Percentiles rank a stretch among this genome's conserved stretches.
Evolutionary conservation across 1,140 invertebrate genomes (phyloP).

Genomic region (Macrobrachium nipponense): DNA sequence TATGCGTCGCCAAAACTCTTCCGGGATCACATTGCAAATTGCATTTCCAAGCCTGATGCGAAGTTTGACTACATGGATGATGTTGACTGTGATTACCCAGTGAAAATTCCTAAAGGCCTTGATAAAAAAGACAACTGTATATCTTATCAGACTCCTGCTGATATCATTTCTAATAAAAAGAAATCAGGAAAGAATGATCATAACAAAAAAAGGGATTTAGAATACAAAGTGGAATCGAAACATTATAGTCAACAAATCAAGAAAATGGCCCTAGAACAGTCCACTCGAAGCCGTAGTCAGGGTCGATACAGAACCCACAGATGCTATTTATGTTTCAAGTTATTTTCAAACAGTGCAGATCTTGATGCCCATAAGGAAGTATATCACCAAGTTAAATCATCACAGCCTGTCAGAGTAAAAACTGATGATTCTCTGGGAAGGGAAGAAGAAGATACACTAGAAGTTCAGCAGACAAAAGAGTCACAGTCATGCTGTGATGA

Average conservation of each 20-base stretch:
- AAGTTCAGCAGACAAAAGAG: not conserved
- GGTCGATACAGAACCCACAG: constrained; percentile 42
- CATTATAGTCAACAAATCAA: constrained; percentile 37
- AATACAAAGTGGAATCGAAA: constrained; percentile 42
- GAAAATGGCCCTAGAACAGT: constrained; percentile 14
- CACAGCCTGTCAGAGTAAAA: constrained; percentile 42
- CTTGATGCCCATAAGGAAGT: constrained; percentile 45
- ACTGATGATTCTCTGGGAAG: constrained; percentile 30
- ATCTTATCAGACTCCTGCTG: not conserved
- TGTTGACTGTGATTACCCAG: not conserved
- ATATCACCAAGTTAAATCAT: constrained; percentile 43
- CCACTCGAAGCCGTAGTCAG: not conserved
- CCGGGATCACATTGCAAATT: constrained; percentile 13
- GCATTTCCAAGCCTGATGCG: not conserved
- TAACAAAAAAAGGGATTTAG: constrained; percentile 17
- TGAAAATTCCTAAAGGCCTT: not conserved
- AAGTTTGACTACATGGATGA: no score
- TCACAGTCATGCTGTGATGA: not conserved
- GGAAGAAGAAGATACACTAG: constrained; percentile 23
- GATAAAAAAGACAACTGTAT: not conserved
- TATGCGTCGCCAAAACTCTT: constrained; percentile 20
- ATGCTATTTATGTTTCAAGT: constrained; percentile 51
- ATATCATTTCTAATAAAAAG: not conserved
- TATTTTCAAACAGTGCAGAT: constrained; percentile 25
- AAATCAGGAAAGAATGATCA: not conserved